phyloP scores from a whole-genome alignment of 2,797 vertebrate genomes.

The Microchirus variegatus region DNA sequence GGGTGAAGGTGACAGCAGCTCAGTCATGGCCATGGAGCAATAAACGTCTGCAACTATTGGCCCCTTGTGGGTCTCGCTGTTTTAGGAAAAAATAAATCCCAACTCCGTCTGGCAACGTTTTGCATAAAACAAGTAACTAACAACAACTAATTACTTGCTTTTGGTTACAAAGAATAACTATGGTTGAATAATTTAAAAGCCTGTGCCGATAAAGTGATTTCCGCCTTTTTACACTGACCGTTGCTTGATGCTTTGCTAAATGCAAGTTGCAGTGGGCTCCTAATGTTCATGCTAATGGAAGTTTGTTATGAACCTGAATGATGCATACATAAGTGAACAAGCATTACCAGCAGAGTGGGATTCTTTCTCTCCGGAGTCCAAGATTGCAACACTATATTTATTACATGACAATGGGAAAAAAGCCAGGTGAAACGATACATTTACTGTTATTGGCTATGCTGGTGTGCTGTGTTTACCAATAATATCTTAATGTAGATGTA shows the following conservation, averaged over 20 bases:
- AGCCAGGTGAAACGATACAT: neutral
- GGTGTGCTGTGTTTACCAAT: no score
- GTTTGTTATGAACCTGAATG: neutral
- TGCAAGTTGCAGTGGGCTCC: neutral
- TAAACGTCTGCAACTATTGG: neutral
- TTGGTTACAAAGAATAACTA: neutral
- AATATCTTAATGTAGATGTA: no score
- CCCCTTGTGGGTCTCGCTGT: neutral
- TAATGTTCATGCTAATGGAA: neutral
- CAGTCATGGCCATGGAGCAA: neutral
- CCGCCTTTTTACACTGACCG: neutral
- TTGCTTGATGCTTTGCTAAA: neutral
- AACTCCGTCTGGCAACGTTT: no score
- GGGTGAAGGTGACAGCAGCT: constrained; percentile 1
- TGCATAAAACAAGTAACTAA: no score
- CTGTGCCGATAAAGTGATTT: neutral
- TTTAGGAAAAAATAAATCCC: neutral
- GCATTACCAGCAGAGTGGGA: neutral
- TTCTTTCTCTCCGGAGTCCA: neutral
- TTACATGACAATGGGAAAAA: neutral
- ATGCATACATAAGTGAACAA: neutral
- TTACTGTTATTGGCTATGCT: no score
- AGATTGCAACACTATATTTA: constrained; percentile 1
- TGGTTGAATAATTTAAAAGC: neutral
- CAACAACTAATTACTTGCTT: neutral